Evolutionary conservation across 1,140 invertebrate genomes (phyloP), one percentile per base, ranked within the genome.

Genomic region (Hermatobates lingyangjiaoensis): DNA sequence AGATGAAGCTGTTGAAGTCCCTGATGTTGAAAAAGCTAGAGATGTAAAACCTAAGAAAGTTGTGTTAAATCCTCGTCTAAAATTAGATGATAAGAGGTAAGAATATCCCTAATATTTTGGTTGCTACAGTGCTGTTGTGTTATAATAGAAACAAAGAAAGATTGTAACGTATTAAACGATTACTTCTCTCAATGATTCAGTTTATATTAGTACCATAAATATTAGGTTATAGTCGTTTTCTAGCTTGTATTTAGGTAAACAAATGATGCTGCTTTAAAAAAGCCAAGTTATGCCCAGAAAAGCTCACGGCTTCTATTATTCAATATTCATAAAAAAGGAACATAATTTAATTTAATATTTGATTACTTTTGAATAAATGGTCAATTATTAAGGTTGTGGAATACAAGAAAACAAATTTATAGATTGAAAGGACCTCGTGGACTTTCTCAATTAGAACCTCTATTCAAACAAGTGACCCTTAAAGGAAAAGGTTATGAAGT

Each of bases 401-500:
- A n/a, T n/a, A 42, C 7, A 12, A 12, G 14, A 34, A 7, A 7
- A 42, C 28, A n/a, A 24, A 15, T 21, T 46, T 46, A 24, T 12
- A 48, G 27, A 21, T 48, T 48, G 10, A 79, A 73, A 48, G 79
- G 83, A 2, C 74, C 77, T 2, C 75, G 84, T 60, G 90, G 89
- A 23, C 74, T 93, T 45, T 73, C 79, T 14, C 75, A 77, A 20
- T 72, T 93, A 21, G 79, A 83, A 50, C 73, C 80, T 2, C 73
- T 82, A 61, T 91, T 88, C 60, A 76, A 83, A 60, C 75, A 83
- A 59, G 79, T 89, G 34, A 83, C 85, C 64, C 86, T 82, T 60
- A 74, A 79, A 64, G 89, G 87, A 44, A 79, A 83, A 70, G 84
- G 85, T 1, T 68, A 83, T 65, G 89, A 93, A 67, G 78, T 76